Base-by-base conservation (phyloP, 2,888 invertebrate genomes). In the Trichogramma evanescens region DNA sequence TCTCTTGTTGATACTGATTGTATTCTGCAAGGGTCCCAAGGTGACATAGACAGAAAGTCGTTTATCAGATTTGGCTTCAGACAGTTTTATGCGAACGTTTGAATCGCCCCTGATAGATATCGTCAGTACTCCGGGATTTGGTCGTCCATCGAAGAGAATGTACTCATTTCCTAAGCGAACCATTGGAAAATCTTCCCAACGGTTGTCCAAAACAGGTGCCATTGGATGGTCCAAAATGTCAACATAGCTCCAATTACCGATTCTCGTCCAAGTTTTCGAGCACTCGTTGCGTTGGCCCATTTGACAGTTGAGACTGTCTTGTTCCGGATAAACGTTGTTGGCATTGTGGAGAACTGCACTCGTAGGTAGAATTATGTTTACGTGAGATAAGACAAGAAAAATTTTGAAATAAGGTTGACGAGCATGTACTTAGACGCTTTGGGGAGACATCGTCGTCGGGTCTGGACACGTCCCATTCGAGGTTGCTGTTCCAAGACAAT, bases 121-220 rank as follows among this genome's bases (percentile, higher is more conserved):
- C 26, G 26, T 26, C 26, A 26, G 6, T 46, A 50, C 45, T 38
- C 46, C 45, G 42, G 10, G 41, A 51, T 52, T 42, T 6, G 2
- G 41, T 40, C 4, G 44, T 2, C 5, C 8, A 7, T 5, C 39
- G 41, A 49, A n/a, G 41, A 13, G 40, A 6, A 4, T 54, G 58
- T 40, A 8, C n/a, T 9, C 50, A 41, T 63, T 54, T 65, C 26
- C 26, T 3, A 26, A 26, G 26, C 26, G 26, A 26, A 26, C 26
- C 26, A 2, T 26, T 26, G 26, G 26, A 26, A 26, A 26, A 74
- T 74, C 66, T 71, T 75, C 74, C 74, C 73, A 75, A 55, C 72
- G 68, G 39, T 54, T 63, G 51, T 74, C 74, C 4, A 65, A 59
- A 26, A 73, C 68, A 0, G 70, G 71, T 10, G 66, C 66, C 66